Conservation (phyloP, 1,140 invertebrate species). For the Oryctes rhinoceros region DNA sequence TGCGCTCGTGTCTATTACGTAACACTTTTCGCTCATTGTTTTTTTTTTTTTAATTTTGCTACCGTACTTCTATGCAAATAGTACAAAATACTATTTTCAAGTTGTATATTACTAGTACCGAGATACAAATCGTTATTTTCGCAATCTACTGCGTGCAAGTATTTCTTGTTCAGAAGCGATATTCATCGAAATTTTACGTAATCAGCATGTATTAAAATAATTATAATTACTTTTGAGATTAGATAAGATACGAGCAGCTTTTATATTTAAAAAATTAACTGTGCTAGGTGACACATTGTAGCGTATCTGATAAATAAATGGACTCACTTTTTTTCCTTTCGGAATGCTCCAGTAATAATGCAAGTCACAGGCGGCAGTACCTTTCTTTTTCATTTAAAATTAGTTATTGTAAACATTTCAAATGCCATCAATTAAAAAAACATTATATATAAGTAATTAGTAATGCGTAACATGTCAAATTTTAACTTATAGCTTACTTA, state of each 20-base stretch:
- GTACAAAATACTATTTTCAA: too few relatives aligned
- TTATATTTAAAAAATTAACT: conserved; percentile 24
- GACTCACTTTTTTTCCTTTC: not conserved
- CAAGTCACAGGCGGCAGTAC: not conserved
- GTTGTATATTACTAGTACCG: too few relatives aligned
- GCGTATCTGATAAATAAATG: not conserved
- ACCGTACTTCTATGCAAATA: too few relatives aligned
- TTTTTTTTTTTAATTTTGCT: too few relatives aligned
- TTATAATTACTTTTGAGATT: conserved; percentile 17
- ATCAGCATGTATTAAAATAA: not conserved
- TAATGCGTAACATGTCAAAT: too few relatives aligned
- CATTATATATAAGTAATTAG: too few relatives aligned
- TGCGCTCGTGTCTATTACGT: too few relatives aligned
- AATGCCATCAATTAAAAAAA: not conserved
- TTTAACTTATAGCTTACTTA: too few relatives aligned
- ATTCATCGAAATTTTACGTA: conserved; percentile 8
- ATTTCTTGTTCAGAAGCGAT: not conserved
- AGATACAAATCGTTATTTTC: not conserved
- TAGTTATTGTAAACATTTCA: not conserved
- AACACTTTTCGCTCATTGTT: too few relatives aligned
- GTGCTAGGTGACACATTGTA: not conserved
- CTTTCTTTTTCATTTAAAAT: too few relatives aligned
- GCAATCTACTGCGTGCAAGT: not conserved
- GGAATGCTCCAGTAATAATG: not conserved
- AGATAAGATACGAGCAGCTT: not conserved